Base-by-base conservation (phyloP, 1,140 invertebrate genomes). In the Plutomurus gul region DNA sequence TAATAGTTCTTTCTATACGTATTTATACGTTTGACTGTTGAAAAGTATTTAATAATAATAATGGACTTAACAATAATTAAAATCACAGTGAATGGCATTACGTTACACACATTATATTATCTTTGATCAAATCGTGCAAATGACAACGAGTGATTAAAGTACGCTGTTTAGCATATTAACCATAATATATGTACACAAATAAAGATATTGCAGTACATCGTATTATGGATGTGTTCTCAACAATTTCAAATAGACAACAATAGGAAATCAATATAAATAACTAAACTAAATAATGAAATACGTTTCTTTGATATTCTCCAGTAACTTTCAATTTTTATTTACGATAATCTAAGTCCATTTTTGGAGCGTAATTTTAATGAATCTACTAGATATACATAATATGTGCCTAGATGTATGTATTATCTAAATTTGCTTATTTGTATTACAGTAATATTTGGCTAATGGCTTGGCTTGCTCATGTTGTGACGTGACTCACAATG, bases 21-120 rank as follows among this genome's bases (percentile, higher is more conserved):
- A 43, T 10, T 43, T 43, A 43, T 51, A 30, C 36, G 56, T 33
- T 43, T 65, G 56, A 65, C 56, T 65, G 56, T n/a, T 65, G 56
- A 65, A 65, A 36, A n/a, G 11, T 65, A 65, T n/a, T n/a, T 27
- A 65, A 16, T 33, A 1, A 43, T 13, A 13, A n/a, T 43, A 65
- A 30, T 27, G 27, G 30, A 56, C 1, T 22, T 30, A 65, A 65
- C 27, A 65, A 33, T 65, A 65, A 65, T 65, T 65, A 65, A 65
- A 65, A 65, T 65, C 56, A 65, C 56, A 65, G 56, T 65, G 56
- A 65, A 65, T 65, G 56, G 56, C 56, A 65, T 65, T 65, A 65
- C 30, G 56, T 65, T 65, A 65, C 56, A 65, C 36, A 25, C 20
- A 27, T 47, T 10, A 43, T 65, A 65, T 27, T 65, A 60, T 60